Evolutionary conservation across 2,888 invertebrate genomes (phyloP), one percentile per base, ranked within the genome.

Genomic region (Drosophila seclusa): DNA sequence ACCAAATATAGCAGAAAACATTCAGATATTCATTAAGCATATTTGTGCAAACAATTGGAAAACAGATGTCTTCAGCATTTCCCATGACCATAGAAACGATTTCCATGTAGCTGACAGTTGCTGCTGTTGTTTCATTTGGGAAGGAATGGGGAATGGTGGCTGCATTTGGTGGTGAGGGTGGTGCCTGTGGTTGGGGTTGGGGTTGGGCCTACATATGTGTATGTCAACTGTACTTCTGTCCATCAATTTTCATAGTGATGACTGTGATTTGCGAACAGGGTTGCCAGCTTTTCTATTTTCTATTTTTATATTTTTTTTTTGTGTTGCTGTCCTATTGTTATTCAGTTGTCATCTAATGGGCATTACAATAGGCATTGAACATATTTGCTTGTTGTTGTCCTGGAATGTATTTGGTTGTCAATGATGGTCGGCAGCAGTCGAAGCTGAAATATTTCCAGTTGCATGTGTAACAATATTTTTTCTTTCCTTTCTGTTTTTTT

Each of bases 271-370:
- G 55, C 16, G 24, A 36, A 10, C 42, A 40, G 34, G 21, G 32
- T 50, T 76, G 40, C 48, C 60, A 61, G 57, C 11, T 21, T 69
- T 45, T 36, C 3, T 2, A 27, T 38, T 18, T 16, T 24, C 3
- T 2, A 2, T 38, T 27, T 13, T 16, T 45, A 4, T 31, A 2
- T 13, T 16, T 61, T 52, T 13, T 13, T n/a, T 49, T 29, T 48
- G 13, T 38, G 8, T 38, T 55, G 24, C 45, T 24, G 8, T 50
- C 34, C 53, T 18, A 45, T 13, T 52, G 24, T 63, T 52, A 38
- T 53, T 49, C 42, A n/a, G 63, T 49, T 64, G 70, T 62, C 48
- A n/a, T 49, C 69, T 69, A 69, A 69, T 75, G 60, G 60, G 52
- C 49, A 54, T 58, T 55, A 67, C 64, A 76, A 77, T 48, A 31